Base-by-base conservation (phyloP, 2,113 vertebrate genomes). In the Melanotaenia duboulayi region DNA sequence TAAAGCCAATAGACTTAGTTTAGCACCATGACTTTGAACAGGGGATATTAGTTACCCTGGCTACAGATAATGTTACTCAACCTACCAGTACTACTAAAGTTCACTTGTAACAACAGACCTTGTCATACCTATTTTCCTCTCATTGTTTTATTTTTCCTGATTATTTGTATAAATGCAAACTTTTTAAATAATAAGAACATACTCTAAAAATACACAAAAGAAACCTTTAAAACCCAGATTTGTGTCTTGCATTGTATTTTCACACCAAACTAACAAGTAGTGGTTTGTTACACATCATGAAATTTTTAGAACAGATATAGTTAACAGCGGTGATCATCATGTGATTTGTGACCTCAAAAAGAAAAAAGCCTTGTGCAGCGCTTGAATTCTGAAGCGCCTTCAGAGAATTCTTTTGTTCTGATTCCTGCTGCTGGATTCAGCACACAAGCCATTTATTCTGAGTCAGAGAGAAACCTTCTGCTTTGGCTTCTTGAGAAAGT, bases 401-500 rank as follows among this genome's bases (percentile, higher is more conserved):
- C 48, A 59, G 35, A 55, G 52, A 0, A 56, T 48, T 76, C 50
- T 75, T 58, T 17, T 1, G 25, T 59, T 52, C 54, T 4, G 4
- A n/a, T 59, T 64, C 24, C 22, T 32, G 59, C 60, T 57, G 65
- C 37, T 16, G 20, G 55, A 58, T 72, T 22, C 51, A 55, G 46
- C 58, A 22, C 64, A 17, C 40, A 19, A 68, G 56, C 71, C 60
- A 51, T 79, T 81, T 76, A 74, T 71, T 81, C 28, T 4, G 55
- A 71, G 69, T 37, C 63, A 68, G 39, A 78, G 46, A 64, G 35
- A 80, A 80, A 83, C 58, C 70, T 78, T 89, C 71, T 55, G 57
- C 54, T 44, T 66, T n/a, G 24, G 42, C 39, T 67, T 40, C 68
- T 82, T 16, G 39, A 46, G 52, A 76, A 63, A 76, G 57, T 32